Percentiles rank a stretch among this genome's conserved stretches.
Evolutionary conservation across 2,888 invertebrate genomes (phyloP).

Genomic region (Elegia similella): DNA sequence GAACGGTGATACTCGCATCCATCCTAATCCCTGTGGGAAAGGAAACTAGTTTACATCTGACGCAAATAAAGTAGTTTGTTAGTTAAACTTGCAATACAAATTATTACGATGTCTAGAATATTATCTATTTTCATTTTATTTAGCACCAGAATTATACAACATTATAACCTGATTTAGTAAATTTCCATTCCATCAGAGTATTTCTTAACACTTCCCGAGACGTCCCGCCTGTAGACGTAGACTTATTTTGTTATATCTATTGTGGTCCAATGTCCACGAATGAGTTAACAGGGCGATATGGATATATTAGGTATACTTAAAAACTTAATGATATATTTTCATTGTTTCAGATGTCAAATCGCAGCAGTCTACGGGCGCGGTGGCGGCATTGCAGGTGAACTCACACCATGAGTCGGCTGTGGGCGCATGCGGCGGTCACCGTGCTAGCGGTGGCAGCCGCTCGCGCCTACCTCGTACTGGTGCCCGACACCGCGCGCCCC

Average conservation of each 20-base stretch:
- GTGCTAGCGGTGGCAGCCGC: conserved; percentile 52
- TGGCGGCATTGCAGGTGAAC: conserved; percentile 72
- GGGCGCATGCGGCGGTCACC: conserved; percentile 53
- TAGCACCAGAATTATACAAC: no score
- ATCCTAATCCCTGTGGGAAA: neutral
- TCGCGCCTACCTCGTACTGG: conserved; percentile 80
- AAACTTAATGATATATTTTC: neutral
- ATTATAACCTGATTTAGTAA: no score
- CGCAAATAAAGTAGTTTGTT: neutral
- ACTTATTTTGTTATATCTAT: no score
- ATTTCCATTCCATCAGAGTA: no score
- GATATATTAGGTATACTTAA: no score
- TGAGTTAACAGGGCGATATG: no score
- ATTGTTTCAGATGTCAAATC: conserved; percentile 60
- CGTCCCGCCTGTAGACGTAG: no score
- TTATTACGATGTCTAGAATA: no score
- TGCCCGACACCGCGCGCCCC: conserved; percentile 81
- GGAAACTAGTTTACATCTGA: neutral
- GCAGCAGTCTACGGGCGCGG: conserved; percentile 53
- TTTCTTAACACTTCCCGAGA: no score
- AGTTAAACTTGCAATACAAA: no score
- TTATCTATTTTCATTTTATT: no score
- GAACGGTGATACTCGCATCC: neutral
- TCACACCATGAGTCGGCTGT: conserved; percentile 48
- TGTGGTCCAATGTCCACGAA: no score